Conservation (phyloP, 2,888 invertebrate genomes). For the Xestobium rufovillosum region DNA sequence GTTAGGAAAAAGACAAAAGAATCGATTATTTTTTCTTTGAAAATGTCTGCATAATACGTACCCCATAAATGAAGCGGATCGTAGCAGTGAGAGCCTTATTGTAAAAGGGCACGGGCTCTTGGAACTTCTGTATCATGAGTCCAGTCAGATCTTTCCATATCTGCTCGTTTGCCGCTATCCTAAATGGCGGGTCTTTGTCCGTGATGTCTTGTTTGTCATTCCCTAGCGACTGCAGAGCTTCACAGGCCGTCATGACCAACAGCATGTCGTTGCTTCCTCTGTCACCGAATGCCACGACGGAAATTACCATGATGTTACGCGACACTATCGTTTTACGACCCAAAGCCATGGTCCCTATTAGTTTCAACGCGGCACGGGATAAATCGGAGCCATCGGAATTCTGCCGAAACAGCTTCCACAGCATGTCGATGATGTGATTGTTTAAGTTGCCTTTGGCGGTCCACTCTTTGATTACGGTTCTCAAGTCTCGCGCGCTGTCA, state of each 20-base stretch:
- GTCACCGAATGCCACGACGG: conserved; percentile 60
- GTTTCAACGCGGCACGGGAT: conserved; percentile 63
- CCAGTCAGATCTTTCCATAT: conserved; percentile 48
- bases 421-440: conserved; percentile 54
- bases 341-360: conserved; percentile 69
- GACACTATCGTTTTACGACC: conserved; percentile 38
- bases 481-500: conserved; percentile 55
- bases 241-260: conserved; percentile 52
- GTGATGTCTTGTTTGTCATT: conserved; percentile 35
- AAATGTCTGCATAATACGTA: no score
- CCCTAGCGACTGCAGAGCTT: conserved; percentile 48
- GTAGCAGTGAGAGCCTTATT: conserved; percentile 52
- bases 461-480: conserved; percentile 56
- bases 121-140: conserved; percentile 45
- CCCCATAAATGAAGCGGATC: conserved; percentile 53
- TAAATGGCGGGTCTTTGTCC: conserved; percentile 36
- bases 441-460: conserved; percentile 51
- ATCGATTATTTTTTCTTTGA: no score
- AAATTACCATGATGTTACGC: conserved; percentile 66
- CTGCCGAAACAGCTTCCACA: conserved; percentile 80
- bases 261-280: conserved; percentile 46
- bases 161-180: conserved; percentile 44
- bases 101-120: conserved; percentile 47
- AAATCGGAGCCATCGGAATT: conserved; percentile 63
- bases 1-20: no score